A percentile compares a stretch with the other conserved stretches of the same genome.
Conservation (phyloP, 2,888 invertebrate genomes). For the Plusia festucae region DNA sequence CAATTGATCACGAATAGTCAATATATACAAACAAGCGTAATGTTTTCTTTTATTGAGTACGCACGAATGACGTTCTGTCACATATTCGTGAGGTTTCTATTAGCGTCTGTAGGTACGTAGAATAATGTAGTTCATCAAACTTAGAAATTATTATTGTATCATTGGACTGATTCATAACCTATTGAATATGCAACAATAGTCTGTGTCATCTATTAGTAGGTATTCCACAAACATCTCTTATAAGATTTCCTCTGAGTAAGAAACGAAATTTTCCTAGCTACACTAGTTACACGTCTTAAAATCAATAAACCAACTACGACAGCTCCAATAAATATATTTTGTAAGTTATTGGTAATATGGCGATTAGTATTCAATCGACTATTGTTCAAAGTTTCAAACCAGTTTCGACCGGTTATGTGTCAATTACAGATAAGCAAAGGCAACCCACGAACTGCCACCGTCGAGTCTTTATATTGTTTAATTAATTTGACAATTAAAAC, state of each 20-base stretch:
- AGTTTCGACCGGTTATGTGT: constrained; percentile 50
- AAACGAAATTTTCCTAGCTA: constrained; percentile 21
- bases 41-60: background rate
- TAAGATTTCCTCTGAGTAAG: constrained; percentile 34
- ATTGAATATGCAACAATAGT: constrained; percentile 44
- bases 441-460: constrained; percentile 36
- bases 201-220: constrained; percentile 47
- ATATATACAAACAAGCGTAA: background rate
- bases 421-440: constrained; percentile 48
- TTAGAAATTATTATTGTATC: constrained; percentile 34
- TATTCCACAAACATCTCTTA: constrained; percentile 35
- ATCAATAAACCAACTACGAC: constrained; percentile 19
- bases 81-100: constrained; percentile 22
- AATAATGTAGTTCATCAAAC: constrained; percentile 31
- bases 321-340: constrained; percentile 38
- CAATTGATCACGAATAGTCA: constrained; percentile 2
- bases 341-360: constrained; percentile 42
- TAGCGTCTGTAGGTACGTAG: constrained; percentile 19
- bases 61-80: constrained; percentile 8
- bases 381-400: constrained; percentile 48
- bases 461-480: constrained; percentile 26
- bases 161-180: constrained; percentile 29
- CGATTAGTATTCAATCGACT: constrained; percentile 55
- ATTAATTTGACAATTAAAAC: constrained; percentile 45
- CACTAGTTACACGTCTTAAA: constrained; percentile 7